Conservation (phyloP, 2,888 invertebrate genomes). For the Sminthurinus aureus region DNA sequence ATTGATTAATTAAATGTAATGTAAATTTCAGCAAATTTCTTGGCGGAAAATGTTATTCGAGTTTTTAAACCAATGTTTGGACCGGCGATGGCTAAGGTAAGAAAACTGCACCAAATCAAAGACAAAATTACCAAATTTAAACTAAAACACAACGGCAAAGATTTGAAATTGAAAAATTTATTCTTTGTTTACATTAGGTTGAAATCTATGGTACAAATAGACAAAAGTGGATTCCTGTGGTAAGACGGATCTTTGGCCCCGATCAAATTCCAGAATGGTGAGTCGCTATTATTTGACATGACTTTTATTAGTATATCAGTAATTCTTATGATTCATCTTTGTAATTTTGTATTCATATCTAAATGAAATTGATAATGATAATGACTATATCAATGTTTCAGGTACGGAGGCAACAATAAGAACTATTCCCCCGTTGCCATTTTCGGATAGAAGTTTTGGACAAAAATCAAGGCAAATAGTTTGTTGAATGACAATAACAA, state of each 20-base stretch:
- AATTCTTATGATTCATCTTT: too few relatives aligned
- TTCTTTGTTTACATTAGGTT: not conserved
- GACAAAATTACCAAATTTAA: not conserved
- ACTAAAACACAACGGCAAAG: not conserved
- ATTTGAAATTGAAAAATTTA: not conserved
- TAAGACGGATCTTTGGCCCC: not conserved
- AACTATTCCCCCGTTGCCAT: not conserved
- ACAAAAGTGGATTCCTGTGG: not conserved
- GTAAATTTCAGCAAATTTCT: not conserved
- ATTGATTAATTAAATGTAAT: not conserved
- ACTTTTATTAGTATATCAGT: too few relatives aligned
- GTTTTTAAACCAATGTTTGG: not conserved
- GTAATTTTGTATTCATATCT: too few relatives aligned
- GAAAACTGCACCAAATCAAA: not conserved
- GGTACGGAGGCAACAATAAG: constrained; percentile 1
- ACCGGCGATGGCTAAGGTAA: constrained; percentile 1
- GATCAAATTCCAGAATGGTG: not conserved
- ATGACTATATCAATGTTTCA: too few relatives aligned
- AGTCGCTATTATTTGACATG: too few relatives aligned
- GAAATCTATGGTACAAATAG: constrained; percentile 20
- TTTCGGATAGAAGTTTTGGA: too few relatives aligned
- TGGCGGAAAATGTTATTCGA: not conserved
- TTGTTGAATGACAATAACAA: not conserved
- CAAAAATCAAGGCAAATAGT: not conserved
- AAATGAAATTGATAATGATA: not conserved